These are phyloP conservation scores for Chlorodrepanis virens DNA, from an alignment of 2,113 vertebrate species.

Conservation along the genomic window DNA sequence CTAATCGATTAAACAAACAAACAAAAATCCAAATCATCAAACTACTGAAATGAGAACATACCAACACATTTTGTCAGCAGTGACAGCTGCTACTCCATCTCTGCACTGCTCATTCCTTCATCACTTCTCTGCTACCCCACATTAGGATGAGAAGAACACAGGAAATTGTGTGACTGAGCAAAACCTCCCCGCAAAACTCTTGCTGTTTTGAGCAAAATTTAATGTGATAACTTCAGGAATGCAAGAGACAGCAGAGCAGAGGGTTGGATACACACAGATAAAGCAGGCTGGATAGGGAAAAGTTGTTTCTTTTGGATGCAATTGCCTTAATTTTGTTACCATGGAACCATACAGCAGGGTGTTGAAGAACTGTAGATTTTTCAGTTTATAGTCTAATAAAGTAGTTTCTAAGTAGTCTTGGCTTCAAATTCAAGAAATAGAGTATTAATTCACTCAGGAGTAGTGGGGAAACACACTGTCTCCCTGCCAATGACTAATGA, in stretches of 20 bases:
- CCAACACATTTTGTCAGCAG: neutral
- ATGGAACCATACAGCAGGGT: neutral
- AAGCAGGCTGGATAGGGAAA: neutral
- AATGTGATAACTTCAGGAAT: neutral
- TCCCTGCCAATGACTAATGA: neutral
- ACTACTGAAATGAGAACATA: neutral
- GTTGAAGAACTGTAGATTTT: neutral
- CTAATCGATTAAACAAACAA: neutral
- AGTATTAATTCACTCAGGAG: neutral
- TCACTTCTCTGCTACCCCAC: neutral
- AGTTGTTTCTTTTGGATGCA: neutral
- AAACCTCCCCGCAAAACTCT: neutral
- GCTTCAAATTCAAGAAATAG: neutral
- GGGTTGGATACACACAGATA: rapidly evolving
- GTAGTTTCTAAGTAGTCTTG: neutral
- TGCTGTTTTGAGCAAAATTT: neutral
- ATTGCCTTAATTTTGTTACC: neutral
- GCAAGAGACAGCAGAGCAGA: neutral
- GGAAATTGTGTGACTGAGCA: neutral
- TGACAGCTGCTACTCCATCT: neutral
- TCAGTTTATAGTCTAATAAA: neutral
- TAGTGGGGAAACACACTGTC: neutral
- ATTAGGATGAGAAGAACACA: neutral
- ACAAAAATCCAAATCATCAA: neutral
- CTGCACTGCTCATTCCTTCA: neutral